Percentiles rank a stretch among this genome's conserved stretches.
phyloP scores from a whole-genome alignment of 2,888 invertebrate genomes.

The Dasysyrphus albostriatus region DNA sequence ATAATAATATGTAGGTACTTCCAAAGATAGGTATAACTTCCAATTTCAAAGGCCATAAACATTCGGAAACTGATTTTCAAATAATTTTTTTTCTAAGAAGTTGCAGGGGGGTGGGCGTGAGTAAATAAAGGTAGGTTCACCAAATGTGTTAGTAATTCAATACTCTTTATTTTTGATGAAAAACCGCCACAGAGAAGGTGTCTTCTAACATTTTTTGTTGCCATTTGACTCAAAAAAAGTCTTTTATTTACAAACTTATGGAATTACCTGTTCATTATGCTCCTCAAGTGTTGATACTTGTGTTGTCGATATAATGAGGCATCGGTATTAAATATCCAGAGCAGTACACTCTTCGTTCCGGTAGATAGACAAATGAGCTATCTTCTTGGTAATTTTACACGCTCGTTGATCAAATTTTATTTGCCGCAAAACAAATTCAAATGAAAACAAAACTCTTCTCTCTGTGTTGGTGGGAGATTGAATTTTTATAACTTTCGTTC shows the following conservation, averaged over 20 bases:
- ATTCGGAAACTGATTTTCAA: slow-evolving; percentile 6
- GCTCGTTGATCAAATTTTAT: slow-evolving; percentile 4
- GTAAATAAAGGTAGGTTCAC: slow-evolving; percentile 18
- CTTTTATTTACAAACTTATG: slow-evolving; percentile 22
- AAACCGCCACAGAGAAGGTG: not conserved
- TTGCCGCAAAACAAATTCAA: slow-evolving; percentile 21
- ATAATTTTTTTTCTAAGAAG: not conserved
- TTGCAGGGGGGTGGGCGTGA: not conserved
- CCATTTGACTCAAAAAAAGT: not conserved
- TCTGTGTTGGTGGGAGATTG: not conserved
- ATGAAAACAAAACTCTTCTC: slow-evolving; percentile 23
- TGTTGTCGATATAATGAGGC: slow-evolving; percentile 26
- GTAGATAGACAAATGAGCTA: not conserved
- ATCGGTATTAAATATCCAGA: slow-evolving; percentile 59
- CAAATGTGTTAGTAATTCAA: slow-evolving; percentile 15
- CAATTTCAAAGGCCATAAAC: slow-evolving; percentile 14
- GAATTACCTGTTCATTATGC: slow-evolving; percentile 69
- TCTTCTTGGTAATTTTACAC: slow-evolving; percentile 22
- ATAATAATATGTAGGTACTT: not conserved
- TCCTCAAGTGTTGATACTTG: slow-evolving; percentile 34
- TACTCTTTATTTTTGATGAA: not conserved
- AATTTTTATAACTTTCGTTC: slow-evolving; percentile 1
- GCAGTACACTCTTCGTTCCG: slow-evolving; percentile 61
- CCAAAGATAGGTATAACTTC: not conserved
- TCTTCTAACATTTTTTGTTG: not conserved